Evolutionary conservation across 2,888 invertebrate genomes (phyloP).

Genomic region (Epistrophella euchroma): DNA sequence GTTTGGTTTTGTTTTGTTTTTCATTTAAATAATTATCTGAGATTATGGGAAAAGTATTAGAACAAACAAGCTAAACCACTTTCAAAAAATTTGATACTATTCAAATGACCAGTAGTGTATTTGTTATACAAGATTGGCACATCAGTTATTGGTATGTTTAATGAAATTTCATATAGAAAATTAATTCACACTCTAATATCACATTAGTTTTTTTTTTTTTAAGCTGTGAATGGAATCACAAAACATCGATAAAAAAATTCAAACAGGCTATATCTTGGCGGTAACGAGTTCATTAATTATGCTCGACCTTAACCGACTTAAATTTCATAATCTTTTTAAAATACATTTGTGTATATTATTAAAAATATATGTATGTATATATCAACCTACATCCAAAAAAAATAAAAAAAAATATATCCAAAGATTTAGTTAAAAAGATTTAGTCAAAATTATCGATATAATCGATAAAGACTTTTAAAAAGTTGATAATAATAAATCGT

Average conservation of each 20-base stretch:
- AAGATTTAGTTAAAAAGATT: background rate
- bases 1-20: no score
- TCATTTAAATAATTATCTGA: no score
- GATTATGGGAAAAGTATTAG: no score
- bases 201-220: constrained; percentile 20
- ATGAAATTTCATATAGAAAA: constrained; percentile 58
- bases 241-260: constrained; percentile 18
- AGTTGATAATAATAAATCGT: background rate
- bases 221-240: constrained; percentile 48
- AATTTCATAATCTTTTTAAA: constrained; percentile 51
- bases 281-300: constrained; percentile 65
- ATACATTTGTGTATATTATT: constrained; percentile 12
- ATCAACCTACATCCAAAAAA: background rate
- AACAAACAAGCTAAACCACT: no score
- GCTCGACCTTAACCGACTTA: constrained; percentile 76
- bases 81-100: background rate
- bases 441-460: background rate
- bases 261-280: background rate
- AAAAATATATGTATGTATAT: background rate
- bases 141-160: constrained; percentile 7
- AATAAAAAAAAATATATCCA: background rate
- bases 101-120: background rate
- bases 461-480: background rate
- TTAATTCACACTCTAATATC: constrained; percentile 53
- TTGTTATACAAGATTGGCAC: background rate